These are phyloP conservation scores for Solenodon paradoxus DNA, from an alignment of 2,113 vertebrate species.

Conservation along the genomic window DNA sequence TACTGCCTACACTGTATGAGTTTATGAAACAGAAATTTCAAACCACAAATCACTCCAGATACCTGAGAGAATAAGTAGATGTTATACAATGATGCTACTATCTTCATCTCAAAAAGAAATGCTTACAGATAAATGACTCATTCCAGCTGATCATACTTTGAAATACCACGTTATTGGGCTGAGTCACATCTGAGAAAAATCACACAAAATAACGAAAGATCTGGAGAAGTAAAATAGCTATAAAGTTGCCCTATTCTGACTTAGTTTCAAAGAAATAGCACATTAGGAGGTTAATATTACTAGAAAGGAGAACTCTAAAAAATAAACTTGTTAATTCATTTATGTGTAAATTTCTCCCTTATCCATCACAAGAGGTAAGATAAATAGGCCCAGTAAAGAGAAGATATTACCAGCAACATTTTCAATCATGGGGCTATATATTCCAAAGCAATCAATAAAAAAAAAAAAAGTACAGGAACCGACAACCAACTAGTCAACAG, in stretches of 20 bases:
- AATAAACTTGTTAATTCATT: conserved; percentile 79
- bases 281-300: conserved; percentile 76
- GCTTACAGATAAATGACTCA: conserved; percentile 27
- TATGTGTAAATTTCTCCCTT: conserved; percentile 87
- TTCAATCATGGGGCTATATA: conserved; percentile 91
- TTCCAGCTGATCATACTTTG: conserved; percentile 34
- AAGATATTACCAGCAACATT: conserved; percentile 89
- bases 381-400: conserved; percentile 77
- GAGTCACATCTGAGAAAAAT: conserved; percentile 12
- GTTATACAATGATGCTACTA: background rate
- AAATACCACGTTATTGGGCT: conserved; percentile 41
- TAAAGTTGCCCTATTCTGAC: background rate
- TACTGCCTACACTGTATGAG: background rate
- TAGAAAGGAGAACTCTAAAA: conserved; percentile 74
- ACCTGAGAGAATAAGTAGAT: conserved; percentile 22
- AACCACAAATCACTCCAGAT: conserved; percentile 49
- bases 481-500: conserved; percentile 91
- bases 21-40: conserved; percentile 34
- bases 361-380: conserved; percentile 83
- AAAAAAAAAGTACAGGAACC: conserved; percentile 90
- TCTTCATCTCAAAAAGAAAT: conserved; percentile 55
- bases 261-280: conserved; percentile 49
- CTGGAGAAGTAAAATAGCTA: conserved; percentile 42
- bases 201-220: background rate
- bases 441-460: conserved; percentile 94